These are phyloP conservation scores for Piaya cayana DNA, from an alignment of 2,113 vertebrate species.

Conservation along the genomic window DNA sequence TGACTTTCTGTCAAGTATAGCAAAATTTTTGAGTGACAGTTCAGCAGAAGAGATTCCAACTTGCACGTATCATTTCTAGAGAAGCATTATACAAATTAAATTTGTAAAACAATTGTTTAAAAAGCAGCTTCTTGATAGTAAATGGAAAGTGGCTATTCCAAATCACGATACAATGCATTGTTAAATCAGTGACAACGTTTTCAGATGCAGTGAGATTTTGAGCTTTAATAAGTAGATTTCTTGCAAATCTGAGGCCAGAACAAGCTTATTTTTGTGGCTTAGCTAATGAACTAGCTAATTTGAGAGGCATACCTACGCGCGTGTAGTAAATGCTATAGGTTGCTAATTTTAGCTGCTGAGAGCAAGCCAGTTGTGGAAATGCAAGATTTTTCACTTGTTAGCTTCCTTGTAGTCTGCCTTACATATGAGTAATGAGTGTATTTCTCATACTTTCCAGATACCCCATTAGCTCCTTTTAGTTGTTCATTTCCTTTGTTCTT, in stretches of 20 bases:
- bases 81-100: not conserved
- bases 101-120: not conserved
- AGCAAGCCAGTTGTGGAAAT: constrained; percentile 13
- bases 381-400: not conserved
- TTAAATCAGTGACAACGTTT: not conserved
- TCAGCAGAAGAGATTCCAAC: not conserved
- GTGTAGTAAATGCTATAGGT: not conserved
- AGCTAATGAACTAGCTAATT: constrained; percentile 26
- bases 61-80: not conserved
- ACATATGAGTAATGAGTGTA: not conserved
- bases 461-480: not conserved
- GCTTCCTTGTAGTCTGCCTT: constrained; percentile 17
- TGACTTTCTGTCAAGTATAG: constrained; percentile 24
- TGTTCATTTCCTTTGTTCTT: not conserved
- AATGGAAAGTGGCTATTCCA: not conserved
- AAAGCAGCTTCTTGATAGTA: not conserved
- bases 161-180: not conserved
- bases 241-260: not conserved
- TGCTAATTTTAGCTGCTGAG: constrained; percentile 44
- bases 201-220: not conserved
- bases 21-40: not conserved
- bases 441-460: not conserved
- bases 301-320: not conserved
- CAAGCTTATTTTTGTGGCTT: not conserved
- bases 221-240: not conserved